Evolutionary conservation across 2,113 vertebrate species (phyloP).

Genomic region (Plecotus auritus): DNA sequence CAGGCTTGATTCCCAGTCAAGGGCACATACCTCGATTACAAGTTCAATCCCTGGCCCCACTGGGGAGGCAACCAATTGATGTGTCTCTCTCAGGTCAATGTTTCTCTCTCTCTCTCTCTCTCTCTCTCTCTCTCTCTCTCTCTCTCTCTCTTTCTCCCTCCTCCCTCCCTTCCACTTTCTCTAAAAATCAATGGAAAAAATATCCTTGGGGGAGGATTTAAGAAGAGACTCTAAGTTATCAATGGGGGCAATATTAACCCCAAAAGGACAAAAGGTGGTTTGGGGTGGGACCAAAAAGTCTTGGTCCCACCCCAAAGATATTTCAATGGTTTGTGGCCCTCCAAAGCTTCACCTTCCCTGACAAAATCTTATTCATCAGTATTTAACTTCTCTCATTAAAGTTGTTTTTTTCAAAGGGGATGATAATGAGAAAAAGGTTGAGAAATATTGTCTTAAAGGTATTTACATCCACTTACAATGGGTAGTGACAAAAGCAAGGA

Average conservation of each 20-base stretch:
- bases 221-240: background rate
- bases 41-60: too few species aligned
- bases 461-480: background rate
- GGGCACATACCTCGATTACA: too few species aligned
- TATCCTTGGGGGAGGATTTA: too few species aligned
- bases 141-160: too few species aligned
- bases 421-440: background rate
- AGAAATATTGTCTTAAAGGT: background rate
- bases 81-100: too few species aligned
- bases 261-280: background rate
- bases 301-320: background rate
- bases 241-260: background rate
- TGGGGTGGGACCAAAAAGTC: background rate
- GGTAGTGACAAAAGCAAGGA: background rate
- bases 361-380: background rate
- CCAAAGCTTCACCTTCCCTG: background rate
- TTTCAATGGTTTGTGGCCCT: background rate
- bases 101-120: too few species aligned
- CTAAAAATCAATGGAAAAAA: too few species aligned
- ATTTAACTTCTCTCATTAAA: background rate
- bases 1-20: too few species aligned
- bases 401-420: background rate
- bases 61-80: too few species aligned
- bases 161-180: too few species aligned
- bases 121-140: too few species aligned